phyloP scores from a whole-genome alignment of 2,797 vertebrate genomes.

The Muscicapa comitata region DNA sequence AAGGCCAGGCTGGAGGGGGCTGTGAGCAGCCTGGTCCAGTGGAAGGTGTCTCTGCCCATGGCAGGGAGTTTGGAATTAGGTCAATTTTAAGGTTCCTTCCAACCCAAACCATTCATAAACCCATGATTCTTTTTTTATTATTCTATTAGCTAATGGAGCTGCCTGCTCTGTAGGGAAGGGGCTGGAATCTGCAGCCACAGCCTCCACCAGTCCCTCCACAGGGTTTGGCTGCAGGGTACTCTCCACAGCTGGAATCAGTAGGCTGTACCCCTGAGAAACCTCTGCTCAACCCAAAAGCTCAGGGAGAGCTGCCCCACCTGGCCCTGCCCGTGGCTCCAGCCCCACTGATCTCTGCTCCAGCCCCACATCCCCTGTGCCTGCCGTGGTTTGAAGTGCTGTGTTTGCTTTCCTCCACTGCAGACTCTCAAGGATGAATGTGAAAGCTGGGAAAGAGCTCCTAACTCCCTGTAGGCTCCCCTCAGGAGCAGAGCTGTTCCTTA shows the following conservation, averaged over 20 bases:
- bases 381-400: background rate
- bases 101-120: background rate
- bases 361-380: background rate
- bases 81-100: background rate
- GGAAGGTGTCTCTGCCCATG: background rate
- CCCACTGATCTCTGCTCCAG: background rate
- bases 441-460: constrained; percentile 26
- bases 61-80: background rate
- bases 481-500: constrained; percentile 10
- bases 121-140: background rate
- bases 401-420: constrained; percentile 28
- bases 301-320: fast-evolving
- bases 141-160: background rate
- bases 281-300: background rate
- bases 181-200: fast-evolving
- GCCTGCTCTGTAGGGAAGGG: background rate
- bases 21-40: background rate
- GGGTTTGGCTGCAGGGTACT: background rate
- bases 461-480: constrained; percentile 31
- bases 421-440: constrained; percentile 8
- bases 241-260: background rate
- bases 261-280: fast-evolving
- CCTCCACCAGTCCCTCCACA: background rate
- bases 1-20: no score
- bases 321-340: fast-evolving